These are phyloP conservation scores for Brachyopa scutellaris DNA, from an alignment of 2,888 invertebrate species.

Conservation along the genomic window DNA sequence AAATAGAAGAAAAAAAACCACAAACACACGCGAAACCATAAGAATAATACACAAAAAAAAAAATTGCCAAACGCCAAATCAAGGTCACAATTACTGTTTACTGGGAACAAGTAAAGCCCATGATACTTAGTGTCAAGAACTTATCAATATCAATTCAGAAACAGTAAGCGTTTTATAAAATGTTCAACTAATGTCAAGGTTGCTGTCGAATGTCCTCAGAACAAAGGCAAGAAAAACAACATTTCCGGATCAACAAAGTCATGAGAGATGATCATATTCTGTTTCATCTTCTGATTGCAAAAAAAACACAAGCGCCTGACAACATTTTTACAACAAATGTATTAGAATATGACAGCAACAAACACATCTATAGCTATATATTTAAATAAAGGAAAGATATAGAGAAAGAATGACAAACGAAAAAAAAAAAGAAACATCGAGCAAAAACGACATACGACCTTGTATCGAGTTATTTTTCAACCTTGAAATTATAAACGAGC, in stretches of 20 bases:
- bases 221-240: slow-evolving; percentile 13
- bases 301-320: slow-evolving; percentile 2
- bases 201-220: slow-evolving; percentile 27
- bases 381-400: slow-evolving; percentile 47
- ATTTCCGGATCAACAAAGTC: slow-evolving; percentile 58
- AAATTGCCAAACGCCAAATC: slow-evolving; percentile 12
- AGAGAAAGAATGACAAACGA: not conserved
- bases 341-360: slow-evolving; percentile 48
- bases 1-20: not conserved
- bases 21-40: slow-evolving; percentile 19
- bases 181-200: slow-evolving; percentile 57
- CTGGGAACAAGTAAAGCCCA: slow-evolving; percentile 43
- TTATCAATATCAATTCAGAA: slow-evolving; percentile 26
- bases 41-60: too few relatives aligned
- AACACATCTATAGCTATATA: slow-evolving; percentile 20
- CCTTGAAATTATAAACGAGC: slow-evolving; percentile 78
- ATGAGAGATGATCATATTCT: slow-evolving; percentile 26
- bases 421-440: slow-evolving; percentile 34
- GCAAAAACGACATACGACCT: slow-evolving; percentile 77
- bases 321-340: slow-evolving; percentile 34
- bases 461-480: slow-evolving; percentile 81
- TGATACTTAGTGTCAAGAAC: slow-evolving; percentile 27
- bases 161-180: not conserved
- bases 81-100: slow-evolving; percentile 50
- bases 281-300: slow-evolving; percentile 17